phyloP scores from a whole-genome alignment of 2,888 invertebrate species.

The Pseudococcus longispinus region DNA sequence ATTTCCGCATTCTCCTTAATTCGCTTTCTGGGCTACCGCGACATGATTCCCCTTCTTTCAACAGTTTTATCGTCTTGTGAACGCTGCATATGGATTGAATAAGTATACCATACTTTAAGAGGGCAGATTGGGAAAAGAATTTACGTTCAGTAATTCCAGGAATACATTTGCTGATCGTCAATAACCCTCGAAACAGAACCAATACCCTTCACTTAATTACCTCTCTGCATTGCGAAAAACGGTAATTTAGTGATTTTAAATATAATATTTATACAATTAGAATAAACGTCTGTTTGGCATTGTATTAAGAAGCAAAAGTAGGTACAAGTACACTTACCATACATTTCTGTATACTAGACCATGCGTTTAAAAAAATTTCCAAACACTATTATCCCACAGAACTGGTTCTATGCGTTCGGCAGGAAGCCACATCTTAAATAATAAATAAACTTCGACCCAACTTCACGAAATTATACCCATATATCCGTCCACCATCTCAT shows the following conservation, averaged over 20 bases:
- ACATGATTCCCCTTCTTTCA: background rate
- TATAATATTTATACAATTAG: background rate
- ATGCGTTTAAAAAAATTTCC: background rate
- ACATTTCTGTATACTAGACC: background rate
- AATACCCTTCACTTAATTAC: background rate
- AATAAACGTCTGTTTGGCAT: background rate
- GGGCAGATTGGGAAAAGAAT: background rate
- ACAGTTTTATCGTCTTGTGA: background rate
- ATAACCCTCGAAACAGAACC: background rate
- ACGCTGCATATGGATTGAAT: background rate
- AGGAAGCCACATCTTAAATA: background rate
- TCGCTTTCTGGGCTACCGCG: background rate
- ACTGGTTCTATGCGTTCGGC: background rate
- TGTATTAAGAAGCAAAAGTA: background rate
- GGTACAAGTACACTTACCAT: background rate
- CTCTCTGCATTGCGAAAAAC: background rate
- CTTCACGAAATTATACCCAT: conserved; percentile 13
- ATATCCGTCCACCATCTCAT: background rate
- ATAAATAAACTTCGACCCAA: background rate
- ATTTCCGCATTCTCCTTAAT: background rate
- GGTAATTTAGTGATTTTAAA: background rate
- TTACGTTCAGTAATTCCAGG: background rate
- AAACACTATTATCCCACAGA: background rate
- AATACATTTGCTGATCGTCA: background rate
- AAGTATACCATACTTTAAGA: too few relatives aligned